These are phyloP conservation scores for Cyrtodaria siliqua DNA, from an alignment of 2,888 invertebrate species.

Conservation along the genomic window DNA sequence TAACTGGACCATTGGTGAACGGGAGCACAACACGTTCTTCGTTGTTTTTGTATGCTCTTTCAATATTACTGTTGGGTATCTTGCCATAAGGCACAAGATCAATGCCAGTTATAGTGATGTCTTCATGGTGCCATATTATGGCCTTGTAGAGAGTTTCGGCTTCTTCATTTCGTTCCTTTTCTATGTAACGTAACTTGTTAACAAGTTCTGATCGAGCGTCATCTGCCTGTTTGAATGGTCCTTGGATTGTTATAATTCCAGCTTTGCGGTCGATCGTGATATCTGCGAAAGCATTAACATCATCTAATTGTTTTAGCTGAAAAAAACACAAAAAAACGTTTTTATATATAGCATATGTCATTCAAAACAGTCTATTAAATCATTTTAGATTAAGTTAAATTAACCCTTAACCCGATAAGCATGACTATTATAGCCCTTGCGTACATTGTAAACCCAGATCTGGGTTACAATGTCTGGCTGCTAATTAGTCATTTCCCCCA, in stretches of 20 bases:
- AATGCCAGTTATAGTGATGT: conserved; percentile 8
- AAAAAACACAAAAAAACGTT: too few relatives aligned
- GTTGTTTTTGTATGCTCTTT: conserved; percentile 54
- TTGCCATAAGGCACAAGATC: conserved; percentile 29
- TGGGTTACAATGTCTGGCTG: too few relatives aligned
- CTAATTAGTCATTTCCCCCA: too few relatives aligned
- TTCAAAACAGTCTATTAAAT: too few relatives aligned
- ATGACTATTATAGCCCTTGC: too few relatives aligned
- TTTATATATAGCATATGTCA: too few relatives aligned
- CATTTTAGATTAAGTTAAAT: too few relatives aligned
- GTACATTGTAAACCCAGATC: too few relatives aligned
- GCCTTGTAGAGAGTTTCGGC: conserved; percentile 33
- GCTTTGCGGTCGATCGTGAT: conserved; percentile 41
- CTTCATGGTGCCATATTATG: conserved; percentile 53
- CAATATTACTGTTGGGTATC: conserved; percentile 48
- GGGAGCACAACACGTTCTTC: conserved; percentile 20
- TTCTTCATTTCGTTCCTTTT: conserved; percentile 9
- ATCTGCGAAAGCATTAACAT: conserved; percentile 17
- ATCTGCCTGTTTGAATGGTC: conserved; percentile 40
- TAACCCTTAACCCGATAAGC: too few relatives aligned
- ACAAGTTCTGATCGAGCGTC: conserved; percentile 38
- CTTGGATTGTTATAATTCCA: conserved; percentile 47
- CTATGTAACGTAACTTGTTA: conserved; percentile 31
- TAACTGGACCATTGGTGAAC: conserved; percentile 24
- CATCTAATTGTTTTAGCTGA: conserved; percentile 28